These are phyloP conservation scores for Cryptus viduatorius DNA, from an alignment of 2,888 invertebrate species.

Conservation along the genomic window DNA sequence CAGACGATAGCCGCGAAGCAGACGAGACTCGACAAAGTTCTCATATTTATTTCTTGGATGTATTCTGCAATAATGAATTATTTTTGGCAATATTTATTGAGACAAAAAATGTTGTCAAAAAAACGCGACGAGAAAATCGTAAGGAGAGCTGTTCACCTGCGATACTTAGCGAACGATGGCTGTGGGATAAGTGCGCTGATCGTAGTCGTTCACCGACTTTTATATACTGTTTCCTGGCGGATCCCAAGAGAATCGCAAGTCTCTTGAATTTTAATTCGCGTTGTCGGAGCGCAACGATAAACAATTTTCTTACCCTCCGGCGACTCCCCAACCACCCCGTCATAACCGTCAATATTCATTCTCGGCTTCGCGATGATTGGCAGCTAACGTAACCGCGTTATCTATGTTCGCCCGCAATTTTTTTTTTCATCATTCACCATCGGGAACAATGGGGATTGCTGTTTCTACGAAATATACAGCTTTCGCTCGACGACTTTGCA, in stretches of 20 bases:
- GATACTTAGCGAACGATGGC: conserved; percentile 55
- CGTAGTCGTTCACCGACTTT: conserved; percentile 60
- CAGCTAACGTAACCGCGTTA: conserved; percentile 76
- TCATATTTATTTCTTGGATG: conserved; percentile 67
- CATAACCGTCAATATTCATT: conserved; percentile 75
- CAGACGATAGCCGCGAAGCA: conserved; percentile 70
- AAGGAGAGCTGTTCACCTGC: conserved; percentile 51
- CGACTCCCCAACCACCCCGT: conserved; percentile 40
- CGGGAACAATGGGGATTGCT: conserved; percentile 50
- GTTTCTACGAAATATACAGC: not conserved
- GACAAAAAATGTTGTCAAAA: not conserved
- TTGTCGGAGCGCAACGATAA: conserved; percentile 71
- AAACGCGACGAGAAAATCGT: not conserved
- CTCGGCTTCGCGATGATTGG: conserved; percentile 73
- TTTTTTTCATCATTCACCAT: conserved; percentile 16
- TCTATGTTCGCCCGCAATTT: conserved; percentile 51
- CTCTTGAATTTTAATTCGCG: conserved; percentile 78
- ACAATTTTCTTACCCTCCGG: conserved; percentile 74
- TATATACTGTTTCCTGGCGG: conserved; percentile 71
- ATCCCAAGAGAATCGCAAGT: conserved; percentile 63
- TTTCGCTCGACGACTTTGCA: not conserved
- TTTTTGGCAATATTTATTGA: not conserved
- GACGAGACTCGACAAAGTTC: conserved; percentile 68
- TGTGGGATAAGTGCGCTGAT: conserved; percentile 58
- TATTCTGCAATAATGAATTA: not conserved